Evolutionary conservation across 1,140 invertebrate genomes (phyloP).

Genomic region (Eupristina koningsbergeri): DNA sequence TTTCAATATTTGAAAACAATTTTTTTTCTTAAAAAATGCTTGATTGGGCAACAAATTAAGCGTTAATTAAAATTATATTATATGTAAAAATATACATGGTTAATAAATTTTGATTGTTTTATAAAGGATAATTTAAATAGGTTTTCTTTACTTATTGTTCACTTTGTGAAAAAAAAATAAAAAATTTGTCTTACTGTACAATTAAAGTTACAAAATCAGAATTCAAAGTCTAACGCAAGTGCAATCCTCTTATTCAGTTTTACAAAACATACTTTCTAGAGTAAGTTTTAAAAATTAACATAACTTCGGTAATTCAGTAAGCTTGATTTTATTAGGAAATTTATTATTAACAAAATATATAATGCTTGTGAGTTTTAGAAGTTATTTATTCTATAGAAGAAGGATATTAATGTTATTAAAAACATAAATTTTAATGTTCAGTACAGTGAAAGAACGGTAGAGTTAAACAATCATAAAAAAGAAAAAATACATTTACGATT

Average conservation of each 20-base stretch:
- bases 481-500: too few relatives aligned
- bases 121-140: too few relatives aligned
- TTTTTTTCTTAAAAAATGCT: too few relatives aligned
- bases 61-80: too few relatives aligned
- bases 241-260: slow-evolving; percentile 28
- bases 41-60: too few relatives aligned
- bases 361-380: background rate
- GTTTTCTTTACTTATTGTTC: too few relatives aligned
- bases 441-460: too few relatives aligned
- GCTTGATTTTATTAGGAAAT: background rate
- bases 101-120: too few relatives aligned
- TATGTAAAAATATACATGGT: too few relatives aligned
- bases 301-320: background rate
- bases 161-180: too few relatives aligned
- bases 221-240: background rate
- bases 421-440: background rate
- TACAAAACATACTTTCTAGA: background rate
- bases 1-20: too few relatives aligned
- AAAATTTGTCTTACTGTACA: background rate
- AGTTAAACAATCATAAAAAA: too few relatives aligned
- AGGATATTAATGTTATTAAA: background rate
- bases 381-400: background rate
- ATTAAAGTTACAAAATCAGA: slow-evolving; percentile 23
- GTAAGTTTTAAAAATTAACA: background rate
- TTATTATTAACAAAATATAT: slow-evolving; percentile 9